Base-by-base conservation (phyloP, 2,113 vertebrate species). In the Erinaceus europaeus region DNA sequence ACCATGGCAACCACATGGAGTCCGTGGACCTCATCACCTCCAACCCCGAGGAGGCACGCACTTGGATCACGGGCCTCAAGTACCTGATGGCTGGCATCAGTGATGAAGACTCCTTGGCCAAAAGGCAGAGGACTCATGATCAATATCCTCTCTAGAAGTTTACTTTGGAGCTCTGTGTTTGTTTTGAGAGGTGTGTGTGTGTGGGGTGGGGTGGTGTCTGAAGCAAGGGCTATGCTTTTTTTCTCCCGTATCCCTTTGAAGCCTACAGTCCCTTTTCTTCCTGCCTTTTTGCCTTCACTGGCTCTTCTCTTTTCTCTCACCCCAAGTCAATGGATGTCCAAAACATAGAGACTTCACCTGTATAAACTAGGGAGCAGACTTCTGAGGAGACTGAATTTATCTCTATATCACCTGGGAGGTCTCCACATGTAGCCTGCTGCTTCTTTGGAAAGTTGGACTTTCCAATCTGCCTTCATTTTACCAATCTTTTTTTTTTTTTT, bases 81-180 rank as follows among this genome's bases (percentile, higher is more conserved):
- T 99, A 99, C 88, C 95, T 99, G 81, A 98, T 99, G 99, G 99
- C 99, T 0, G 99, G 99, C 32, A 99, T 99, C 95, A 99, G 98
- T 1, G 98, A 99, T 9, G 99, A 99, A 94, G 99, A 99, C 94
- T 99, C 98, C 0, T 97, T 99, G 0, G 98, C 98, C 38, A 99
- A 98, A 88, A 96, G 99, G 72, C 99, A 99, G 94, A 97, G 98
- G 1, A 99, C 98, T 0, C 99, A 99, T 0, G 97, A 99, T 89
- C 98, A 99, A 99, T 99, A 99, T 99, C 99, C 98, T 99, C 97
- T 90, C 8, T 1, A 11, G 25, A 57, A 25, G 14, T 10, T 18
- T 13, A 20, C 48, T 69, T 71, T 65, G 68, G 64, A 34, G 0
- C 5, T 65, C 0, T 0, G 1, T 64, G 0, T 27, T 50, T 57